Evolutionary conservation across 2,113 vertebrate species (phyloP).

Genomic region (Otocyon megalotis): DNA sequence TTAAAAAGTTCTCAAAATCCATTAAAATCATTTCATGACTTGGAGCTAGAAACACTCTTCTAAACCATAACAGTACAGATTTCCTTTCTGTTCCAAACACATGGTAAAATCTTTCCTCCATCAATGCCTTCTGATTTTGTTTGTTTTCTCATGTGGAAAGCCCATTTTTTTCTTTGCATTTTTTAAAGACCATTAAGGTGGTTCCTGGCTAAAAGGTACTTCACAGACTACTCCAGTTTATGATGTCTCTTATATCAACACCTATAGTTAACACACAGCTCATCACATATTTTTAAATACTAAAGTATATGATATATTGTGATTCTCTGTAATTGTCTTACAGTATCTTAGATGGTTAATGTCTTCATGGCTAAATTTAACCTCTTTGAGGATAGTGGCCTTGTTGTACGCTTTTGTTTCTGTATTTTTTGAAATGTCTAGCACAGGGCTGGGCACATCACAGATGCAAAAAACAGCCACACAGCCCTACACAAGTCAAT

Average conservation of each 20-base stretch:
- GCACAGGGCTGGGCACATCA: background rate
- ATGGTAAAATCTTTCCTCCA: background rate
- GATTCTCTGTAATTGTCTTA: background rate
- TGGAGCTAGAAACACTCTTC: slow-evolving; percentile 16
- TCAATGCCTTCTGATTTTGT: slow-evolving; percentile 1
- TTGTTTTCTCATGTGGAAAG: slow-evolving; percentile 22
- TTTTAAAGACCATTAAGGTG: background rate
- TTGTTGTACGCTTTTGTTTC: background rate
- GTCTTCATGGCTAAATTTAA: slow-evolving; percentile 28
- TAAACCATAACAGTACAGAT: background rate
- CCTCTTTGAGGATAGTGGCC: background rate
- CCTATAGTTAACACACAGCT: background rate
- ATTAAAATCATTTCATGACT: background rate
- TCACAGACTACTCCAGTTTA: background rate
- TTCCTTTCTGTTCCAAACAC: slow-evolving; percentile 45
- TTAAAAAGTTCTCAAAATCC: background rate
- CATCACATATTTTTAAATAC: background rate
- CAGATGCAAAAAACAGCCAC: background rate
- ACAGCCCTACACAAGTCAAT: background rate
- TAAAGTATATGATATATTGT: background rate
- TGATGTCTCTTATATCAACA: background rate
- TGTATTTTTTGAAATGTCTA: slow-evolving; percentile 4
- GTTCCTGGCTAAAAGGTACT: background rate
- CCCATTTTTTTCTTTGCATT: background rate
- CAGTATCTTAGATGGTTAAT: background rate